Base-by-base conservation (phyloP, 2,888 invertebrate species). In the Apamea epomidion region DNA sequence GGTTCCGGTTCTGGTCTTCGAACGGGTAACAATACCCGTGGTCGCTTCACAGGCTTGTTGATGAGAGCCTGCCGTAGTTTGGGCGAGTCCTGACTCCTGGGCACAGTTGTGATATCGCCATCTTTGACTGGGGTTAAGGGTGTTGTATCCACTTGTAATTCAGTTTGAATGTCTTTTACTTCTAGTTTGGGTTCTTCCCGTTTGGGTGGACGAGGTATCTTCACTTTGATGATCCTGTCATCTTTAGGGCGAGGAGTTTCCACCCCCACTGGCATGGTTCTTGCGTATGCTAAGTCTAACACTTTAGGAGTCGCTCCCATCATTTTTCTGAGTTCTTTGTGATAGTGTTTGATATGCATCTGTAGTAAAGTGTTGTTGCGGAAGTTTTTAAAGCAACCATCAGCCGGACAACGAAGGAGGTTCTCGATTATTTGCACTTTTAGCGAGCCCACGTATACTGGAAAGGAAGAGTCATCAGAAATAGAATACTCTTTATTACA, bases 331-430 rank as follows among this genome's bases (percentile, higher is more conserved):
- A 98, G 97, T 87, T 99, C 98, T 3, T 98, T 98, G 95, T 99
- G 99, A 94, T 99, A 99, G 94, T 99, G 99, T 92, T 99, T 99
- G 67, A 99, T 98, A 93, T 99, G 99, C 98, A 99, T 99, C 95
- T 98, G 98, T 16, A 99, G 96, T 74, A 99, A 97, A 85, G 98
- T 99, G 92, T 99, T 99, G 92, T 99, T 99, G 10, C 99, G 97
- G 93, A 99, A 99, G 89, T 98, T 98, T 95, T 99, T 99, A 74
- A 97, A 98, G 93, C 99, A 99, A 1, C 98, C 98, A 83, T 98
- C 98, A 72, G 98, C 98, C 0, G 99, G 99, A 92, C 99, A 99
- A 58, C 97, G 97, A 37, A 98, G 97, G 1, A 98, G 93, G 85
- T 97, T 98, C 75, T 98, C 98, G 73, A 98, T 97, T 86, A 98